phyloP scores from a whole-genome alignment of 1,140 invertebrate species.

The Telenomus remus region DNA sequence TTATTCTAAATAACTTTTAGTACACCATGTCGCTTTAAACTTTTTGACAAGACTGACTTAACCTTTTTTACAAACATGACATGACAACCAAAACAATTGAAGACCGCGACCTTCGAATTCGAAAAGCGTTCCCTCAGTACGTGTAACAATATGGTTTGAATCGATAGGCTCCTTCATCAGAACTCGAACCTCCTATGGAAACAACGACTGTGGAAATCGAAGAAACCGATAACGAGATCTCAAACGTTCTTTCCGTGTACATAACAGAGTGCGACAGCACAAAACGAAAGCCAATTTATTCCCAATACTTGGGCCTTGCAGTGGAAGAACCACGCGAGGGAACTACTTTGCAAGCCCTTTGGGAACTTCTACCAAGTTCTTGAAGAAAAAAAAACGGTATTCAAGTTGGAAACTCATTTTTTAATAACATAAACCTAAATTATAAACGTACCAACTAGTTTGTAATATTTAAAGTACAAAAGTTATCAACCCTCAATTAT shows the following conservation, averaged over 20 bases:
- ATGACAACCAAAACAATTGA: too few species aligned
- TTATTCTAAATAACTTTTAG: too few species aligned
- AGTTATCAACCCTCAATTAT: too few species aligned
- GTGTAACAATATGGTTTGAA: not conserved
- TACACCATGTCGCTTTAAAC: too few species aligned
- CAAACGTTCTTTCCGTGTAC: constrained; percentile 87
- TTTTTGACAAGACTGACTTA: too few species aligned
- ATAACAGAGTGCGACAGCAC: constrained; percentile 79
- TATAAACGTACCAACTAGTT: too few species aligned
- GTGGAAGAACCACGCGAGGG: constrained; percentile 90
- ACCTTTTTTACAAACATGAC: too few species aligned
- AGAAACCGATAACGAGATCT: constrained; percentile 82
- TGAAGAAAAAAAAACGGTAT: constrained; percentile 7
- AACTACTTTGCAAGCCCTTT: constrained; percentile 86
- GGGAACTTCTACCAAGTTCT: constrained; percentile 85
- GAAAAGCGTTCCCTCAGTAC: too few species aligned
- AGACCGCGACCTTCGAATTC: too few species aligned
- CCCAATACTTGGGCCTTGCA: constrained; percentile 86
- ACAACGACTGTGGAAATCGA: constrained; percentile 86
- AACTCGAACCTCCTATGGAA: constrained; percentile 72
- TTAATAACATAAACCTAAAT: too few species aligned
- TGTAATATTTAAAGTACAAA: too few species aligned
- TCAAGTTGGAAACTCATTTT: too few species aligned
- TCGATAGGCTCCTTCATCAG: constrained; percentile 54
- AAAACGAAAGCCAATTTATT: constrained; percentile 83